Evolutionary conservation across 2,888 invertebrate genomes (phyloP), one percentile per base, ranked within the genome.

Genomic region (Campaea margaritaria): DNA sequence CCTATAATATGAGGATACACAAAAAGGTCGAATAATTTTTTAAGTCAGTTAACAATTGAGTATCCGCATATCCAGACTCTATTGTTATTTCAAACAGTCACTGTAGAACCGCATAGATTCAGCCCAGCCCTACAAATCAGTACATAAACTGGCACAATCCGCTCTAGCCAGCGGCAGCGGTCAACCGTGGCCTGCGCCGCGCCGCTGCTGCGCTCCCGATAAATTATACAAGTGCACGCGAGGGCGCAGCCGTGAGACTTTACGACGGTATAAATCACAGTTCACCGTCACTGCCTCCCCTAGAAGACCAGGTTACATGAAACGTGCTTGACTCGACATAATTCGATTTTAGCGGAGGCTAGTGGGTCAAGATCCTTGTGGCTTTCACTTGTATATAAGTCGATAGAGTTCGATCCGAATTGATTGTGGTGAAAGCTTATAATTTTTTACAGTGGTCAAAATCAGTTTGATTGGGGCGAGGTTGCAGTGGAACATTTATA

Each of bases 141-240:
- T 41, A 31, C 13, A 53, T 53, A 62, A 62, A 67, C 61, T 52
- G 75, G 68, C 67, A 76, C 75, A 82, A 83, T 81, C 81, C 80
- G 75, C 79, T 77, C 82, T 82, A 83, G 83, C 79, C 81, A 72
- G 74, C 77, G 84, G 85, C 81, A 72, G 74, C 77, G 84, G 85
- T 84, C 86, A 85, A 84, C 83, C 87, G 82, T 83, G 81, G 82
- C 83, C 79, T 72, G 74, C 62, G 72, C 63, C 60, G 72, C 49
- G 43, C 48, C 16, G 44, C 13, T 36, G 14, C 60, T 60, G 45
- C 62, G 62, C 64, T 66, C 64, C 72, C 79, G 67, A 89, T 91
- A 90, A 91, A 91, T 91, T 91, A 91, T 89, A 82, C 89, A 90
- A 89, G 85, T 87, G 89, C 90, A 79, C 81, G 87, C 85, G 83